Evolutionary conservation across 2,888 invertebrate genomes (phyloP), one percentile per base, ranked within the genome.

Genomic region (Drosophila engyochracea): DNA sequence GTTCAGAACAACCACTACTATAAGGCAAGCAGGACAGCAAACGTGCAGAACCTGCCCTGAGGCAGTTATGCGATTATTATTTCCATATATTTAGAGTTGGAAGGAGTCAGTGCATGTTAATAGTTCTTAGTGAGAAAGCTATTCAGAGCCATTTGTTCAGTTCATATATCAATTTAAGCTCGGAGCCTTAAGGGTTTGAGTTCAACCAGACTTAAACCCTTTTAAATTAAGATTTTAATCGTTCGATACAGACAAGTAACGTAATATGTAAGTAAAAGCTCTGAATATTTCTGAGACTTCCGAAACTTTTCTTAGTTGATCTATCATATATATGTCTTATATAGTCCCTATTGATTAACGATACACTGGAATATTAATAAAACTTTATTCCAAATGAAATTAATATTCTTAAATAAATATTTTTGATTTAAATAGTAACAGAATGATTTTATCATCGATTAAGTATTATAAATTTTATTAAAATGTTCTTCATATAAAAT

Each of bases 31-130:
- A 19, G 39, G 22, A 51, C 47, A 22, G 35, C 30, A 51, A 51
- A 51, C 30, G 16, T 49, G 64, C 52, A 19, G 30, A n/a, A 49
- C 57, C 62, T 63, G 31, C 49, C 35, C 60, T 35, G 31, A 35
- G 33, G 70, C 53, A 41, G 55, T 65, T 53, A 49, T 62, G 60
- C 62, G 61, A 59, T 70, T 60, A 44, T 59, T 69, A 69, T 69
- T 47, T 9, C 41, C 30, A 44, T 37, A 44, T 22, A 54, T 28
- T 44, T 37, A 25, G 31, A 39, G 60, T 41, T 28, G 3, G 25
- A 25, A 37, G 68, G 49, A 22, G 35, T 33, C 51, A 33, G 16
- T 58, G 69, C 68, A 52, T 52, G 30, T 68, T 44, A 44, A 57
- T 52, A 57, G 51, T 28, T 16, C 41, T 30, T 25, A 19, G 31